Evolutionary conservation across 2,797 vertebrate genomes (phyloP).

Genomic region (Epinephelus coioides): DNA sequence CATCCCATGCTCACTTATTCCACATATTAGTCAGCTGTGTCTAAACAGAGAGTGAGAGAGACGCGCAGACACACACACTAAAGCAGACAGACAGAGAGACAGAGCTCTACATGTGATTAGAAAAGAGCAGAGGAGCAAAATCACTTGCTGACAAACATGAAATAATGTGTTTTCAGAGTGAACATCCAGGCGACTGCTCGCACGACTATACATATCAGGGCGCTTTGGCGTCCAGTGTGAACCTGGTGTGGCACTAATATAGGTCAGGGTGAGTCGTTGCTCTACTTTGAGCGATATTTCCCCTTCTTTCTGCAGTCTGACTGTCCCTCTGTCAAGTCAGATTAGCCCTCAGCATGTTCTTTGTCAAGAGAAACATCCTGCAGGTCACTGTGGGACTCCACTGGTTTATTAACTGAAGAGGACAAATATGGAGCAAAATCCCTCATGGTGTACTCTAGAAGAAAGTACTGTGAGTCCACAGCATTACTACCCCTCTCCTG

Average conservation of each 20-base stretch:
- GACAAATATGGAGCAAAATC: constrained; percentile 19
- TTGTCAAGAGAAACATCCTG: constrained; percentile 1
- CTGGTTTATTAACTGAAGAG: neutral
- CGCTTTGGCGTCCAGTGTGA: too few species aligned
- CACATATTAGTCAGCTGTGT: too few species aligned
- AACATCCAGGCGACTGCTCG: too few species aligned
- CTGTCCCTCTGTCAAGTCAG: constrained; percentile 24
- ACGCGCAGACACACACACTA: too few species aligned
- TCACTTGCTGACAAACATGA: too few species aligned
- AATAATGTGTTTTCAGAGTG: too few species aligned
- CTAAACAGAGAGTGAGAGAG: too few species aligned
- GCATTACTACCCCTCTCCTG: neutral
- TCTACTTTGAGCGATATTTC: neutral
- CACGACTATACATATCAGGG: too few species aligned
- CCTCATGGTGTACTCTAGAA: neutral
- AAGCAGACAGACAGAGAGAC: too few species aligned
- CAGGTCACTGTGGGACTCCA: constrained; percentile 14
- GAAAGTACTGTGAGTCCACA: constrained; percentile 9
- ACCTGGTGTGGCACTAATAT: neutral
- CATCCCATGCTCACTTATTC: too few species aligned
- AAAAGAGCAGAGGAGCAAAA: too few species aligned
- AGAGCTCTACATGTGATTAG: too few species aligned
- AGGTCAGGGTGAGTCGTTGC: constrained; percentile 20
- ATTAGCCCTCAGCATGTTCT: constrained; percentile 11
- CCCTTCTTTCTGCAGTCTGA: neutral